Base-by-base conservation (phyloP, 1,140 invertebrate species). In the Cotesia typhae region DNA sequence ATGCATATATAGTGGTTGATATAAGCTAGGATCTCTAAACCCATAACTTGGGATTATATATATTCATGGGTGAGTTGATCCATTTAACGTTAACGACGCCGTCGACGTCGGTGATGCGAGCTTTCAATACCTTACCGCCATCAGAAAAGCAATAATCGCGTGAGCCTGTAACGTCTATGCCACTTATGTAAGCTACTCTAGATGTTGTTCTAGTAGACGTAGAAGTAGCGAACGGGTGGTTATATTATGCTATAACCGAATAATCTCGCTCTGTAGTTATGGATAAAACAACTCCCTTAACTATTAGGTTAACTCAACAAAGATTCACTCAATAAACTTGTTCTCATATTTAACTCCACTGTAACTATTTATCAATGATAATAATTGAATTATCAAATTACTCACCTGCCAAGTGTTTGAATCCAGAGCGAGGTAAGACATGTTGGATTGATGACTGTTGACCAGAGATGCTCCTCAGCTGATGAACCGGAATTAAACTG, bases 371-470 rank as follows among this genome's bases (percentile, higher is more conserved):
- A 28, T 28, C 28, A 28, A 28, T 28, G 2, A 28, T 2, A 28
- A 28, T 28, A 28, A 28, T 28, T 41, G 47, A 9, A 36, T 4
- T 38, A 52, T 28, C 12, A 52, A 67, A 9, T 36, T 55, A 81
- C 81, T 78, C 77, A 87, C 86, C 86, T 87, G 86, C 86, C 86
- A 87, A 55, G 86, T 83, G 64, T 87, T 87, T 64, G 85, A 86
- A 77, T 87, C 86, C 72, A 87, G 77, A 71, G 85, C 85, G 59
- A 87, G 81, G 76, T 87, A 87, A 75, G 86, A 87, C 86, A 87
- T 87, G 80, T 80, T 82, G 79, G 7, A 59, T 70, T 75, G 78
- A 79, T 80, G 63, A 74, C 75, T 79, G 77, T 73, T 81, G 77
- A 80, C 79, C 80, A 74, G 75, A 74, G 28, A 28, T 28, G 28